A percentile compares a stretch with the other conserved stretches of the same genome.
These are phyloP conservation scores for Microtus ochrogaster DNA, from an alignment of 2,113 vertebrate genomes.

Conservation along the genomic window DNA sequence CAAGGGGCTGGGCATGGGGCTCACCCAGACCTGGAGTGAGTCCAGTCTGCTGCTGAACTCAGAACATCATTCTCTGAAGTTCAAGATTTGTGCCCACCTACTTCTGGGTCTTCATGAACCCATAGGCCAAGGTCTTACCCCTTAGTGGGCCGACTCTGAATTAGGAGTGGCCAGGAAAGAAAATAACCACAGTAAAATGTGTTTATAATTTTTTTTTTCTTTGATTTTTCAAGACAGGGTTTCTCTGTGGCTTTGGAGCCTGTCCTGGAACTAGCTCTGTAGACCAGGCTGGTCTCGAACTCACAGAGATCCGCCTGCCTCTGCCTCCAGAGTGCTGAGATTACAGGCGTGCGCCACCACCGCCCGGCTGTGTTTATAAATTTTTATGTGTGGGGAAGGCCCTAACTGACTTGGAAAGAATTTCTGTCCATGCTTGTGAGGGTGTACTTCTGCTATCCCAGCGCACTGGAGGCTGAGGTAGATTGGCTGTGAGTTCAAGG, in stretches of 20 bases:
- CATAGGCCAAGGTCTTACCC: background rate
- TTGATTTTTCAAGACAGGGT: no score
- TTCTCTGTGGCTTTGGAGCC: no score
- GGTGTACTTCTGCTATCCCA: background rate
- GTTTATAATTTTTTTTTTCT: background rate
- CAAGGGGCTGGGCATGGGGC: fast-evolving
- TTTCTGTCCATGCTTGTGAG: background rate
- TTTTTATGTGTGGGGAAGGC: background rate
- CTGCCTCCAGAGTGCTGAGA: no score
- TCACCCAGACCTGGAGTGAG: background rate
- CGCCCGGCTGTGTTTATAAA: no score
- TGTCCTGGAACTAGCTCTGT: no score
- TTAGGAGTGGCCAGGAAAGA: background rate
- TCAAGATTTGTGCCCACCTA: background rate
- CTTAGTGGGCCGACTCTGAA: background rate
- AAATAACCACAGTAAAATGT: background rate
- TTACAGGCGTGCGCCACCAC: no score
- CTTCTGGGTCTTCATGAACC: background rate
- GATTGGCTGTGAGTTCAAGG: background rate
- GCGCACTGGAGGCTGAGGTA: background rate
- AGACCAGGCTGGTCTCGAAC: no score
- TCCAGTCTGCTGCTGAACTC: background rate
- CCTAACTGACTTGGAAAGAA: background rate
- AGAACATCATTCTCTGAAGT: background rate
- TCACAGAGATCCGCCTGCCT: no score